Conservation (phyloP, 2,113 vertebrate species). For the Petaurus breviceps region DNA sequence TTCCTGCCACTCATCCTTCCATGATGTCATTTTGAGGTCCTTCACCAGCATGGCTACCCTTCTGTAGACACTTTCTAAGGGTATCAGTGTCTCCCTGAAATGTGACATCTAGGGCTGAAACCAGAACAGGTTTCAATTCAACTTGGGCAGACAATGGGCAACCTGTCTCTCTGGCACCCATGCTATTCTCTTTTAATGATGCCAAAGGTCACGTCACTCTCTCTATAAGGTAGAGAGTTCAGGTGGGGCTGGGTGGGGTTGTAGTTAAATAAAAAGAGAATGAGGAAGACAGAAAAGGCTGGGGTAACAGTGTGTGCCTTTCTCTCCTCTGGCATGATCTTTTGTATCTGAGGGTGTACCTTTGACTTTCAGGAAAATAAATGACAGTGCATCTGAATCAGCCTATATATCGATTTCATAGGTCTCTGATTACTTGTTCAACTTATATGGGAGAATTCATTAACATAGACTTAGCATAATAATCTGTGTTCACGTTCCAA, state of each 20-base stretch:
- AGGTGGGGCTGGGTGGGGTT: neutral
- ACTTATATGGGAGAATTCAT: neutral
- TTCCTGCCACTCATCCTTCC: neutral
- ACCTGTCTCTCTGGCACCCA: neutral
- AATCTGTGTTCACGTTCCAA: neutral
- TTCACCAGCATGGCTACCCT: neutral
- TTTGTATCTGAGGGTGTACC: neutral
- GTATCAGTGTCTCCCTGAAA: neutral
- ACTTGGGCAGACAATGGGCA: neutral
- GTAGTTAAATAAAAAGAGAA: neutral
- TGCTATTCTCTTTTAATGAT: neutral
- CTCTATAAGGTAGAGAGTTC: neutral
- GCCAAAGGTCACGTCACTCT: neutral
- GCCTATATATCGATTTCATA: neutral
- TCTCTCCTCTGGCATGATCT: neutral
- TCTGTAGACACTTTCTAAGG: neutral
- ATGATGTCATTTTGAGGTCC: neutral
- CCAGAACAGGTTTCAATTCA: neutral
- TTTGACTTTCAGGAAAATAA: constrained; percentile 44
- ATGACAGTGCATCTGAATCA: neutral
- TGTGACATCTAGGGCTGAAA: neutral
- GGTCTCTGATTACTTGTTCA: constrained; percentile 26
- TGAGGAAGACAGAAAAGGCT: neutral
- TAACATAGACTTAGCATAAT: neutral
- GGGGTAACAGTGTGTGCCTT: neutral